Conservation (phyloP, 2,888 invertebrate species). For the Scaptodrosophila latifasciaeformis region DNA sequence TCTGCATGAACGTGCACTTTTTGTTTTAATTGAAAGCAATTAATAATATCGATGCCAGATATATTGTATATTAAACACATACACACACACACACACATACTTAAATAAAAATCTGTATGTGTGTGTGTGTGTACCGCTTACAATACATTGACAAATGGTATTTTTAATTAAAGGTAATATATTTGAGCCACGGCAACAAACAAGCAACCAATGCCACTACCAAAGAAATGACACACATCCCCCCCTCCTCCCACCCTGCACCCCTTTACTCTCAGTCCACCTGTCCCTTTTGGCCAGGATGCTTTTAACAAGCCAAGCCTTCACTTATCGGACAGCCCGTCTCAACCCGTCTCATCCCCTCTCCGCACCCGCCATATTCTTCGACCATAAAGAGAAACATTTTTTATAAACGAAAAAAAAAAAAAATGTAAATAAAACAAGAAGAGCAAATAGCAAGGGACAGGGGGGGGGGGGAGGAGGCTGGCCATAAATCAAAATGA, state of each 20-base stretch:
- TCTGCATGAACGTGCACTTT: conserved; percentile 14
- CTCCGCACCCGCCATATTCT: no score
- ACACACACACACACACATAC: conserved; percentile 1
- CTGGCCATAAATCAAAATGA: conserved; percentile 8
- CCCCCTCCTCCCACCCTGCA: no score
- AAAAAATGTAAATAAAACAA: no score
- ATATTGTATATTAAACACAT: conserved; percentile 12
- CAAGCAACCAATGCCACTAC: not conserved
- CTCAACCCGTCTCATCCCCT: no score
- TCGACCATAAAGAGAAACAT: no score
- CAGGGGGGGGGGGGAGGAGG: no score
- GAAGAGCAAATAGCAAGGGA: no score
- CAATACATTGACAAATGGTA: conserved; percentile 41
- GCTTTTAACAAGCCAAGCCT: no score
- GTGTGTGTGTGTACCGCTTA: not conserved
- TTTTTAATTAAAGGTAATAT: conserved; percentile 53
- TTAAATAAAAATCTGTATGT: not conserved
- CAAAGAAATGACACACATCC: not conserved
- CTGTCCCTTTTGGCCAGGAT: no score
- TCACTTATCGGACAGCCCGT: no score
- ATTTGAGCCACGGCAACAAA: conserved; percentile 31
- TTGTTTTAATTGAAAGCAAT: conserved; percentile 52
- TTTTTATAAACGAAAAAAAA: not conserved
- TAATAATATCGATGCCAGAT: conserved; percentile 44
- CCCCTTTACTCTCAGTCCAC: no score